Evolutionary conservation across 92 coral and sea anemone species (phyloP), one percentile per base, ranked within the genome.

Genomic region (Phenganax marumi): DNA sequence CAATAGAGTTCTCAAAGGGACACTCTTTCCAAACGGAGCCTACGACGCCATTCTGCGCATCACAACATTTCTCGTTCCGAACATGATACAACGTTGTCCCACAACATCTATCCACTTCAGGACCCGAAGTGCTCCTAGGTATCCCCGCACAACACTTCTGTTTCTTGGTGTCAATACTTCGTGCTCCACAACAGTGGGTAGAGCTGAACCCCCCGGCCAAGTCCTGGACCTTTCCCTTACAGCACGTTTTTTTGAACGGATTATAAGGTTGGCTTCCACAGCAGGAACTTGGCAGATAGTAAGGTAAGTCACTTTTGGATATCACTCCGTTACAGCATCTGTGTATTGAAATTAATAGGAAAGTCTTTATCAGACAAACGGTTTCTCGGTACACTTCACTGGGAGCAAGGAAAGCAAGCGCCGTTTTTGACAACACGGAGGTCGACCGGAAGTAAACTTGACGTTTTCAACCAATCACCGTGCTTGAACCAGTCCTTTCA

Each of bases 181-280:
- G 66, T 14, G 43, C 69, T 12, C 81, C 81, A 54, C 81, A 76
- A 55, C 81, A 76, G 46, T 26, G 68, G 7, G 81, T 76, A 24
- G 55, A 33, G 2, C 66, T 50, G 46, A 76, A 76, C 26, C 81
- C 81, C 12, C 81, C 81, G 4, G 56, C 51, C 81, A 76, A 76
- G 16, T 53, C 10, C 43, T 76, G 81, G 7, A 76, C 68, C 43
- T 26, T 0, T 3, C 81, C 81, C 12, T 26, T 12, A 68, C 81
- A 76, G 16, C 81, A 76, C n/a, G 81, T 76, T 12, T 54, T 21
- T 39, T 25, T 54, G 68, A 76, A 76, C 58, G 81, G 81, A 47
- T 76, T 55, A 52, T 76, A 76, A 23, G 81, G 56, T 12, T 8
- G 24, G 58, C 81, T 53, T 2, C 81, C 68, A 76, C 81, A 76